phyloP scores from a whole-genome alignment of 2,113 vertebrate genomes.

The Myocastor coypus region DNA sequence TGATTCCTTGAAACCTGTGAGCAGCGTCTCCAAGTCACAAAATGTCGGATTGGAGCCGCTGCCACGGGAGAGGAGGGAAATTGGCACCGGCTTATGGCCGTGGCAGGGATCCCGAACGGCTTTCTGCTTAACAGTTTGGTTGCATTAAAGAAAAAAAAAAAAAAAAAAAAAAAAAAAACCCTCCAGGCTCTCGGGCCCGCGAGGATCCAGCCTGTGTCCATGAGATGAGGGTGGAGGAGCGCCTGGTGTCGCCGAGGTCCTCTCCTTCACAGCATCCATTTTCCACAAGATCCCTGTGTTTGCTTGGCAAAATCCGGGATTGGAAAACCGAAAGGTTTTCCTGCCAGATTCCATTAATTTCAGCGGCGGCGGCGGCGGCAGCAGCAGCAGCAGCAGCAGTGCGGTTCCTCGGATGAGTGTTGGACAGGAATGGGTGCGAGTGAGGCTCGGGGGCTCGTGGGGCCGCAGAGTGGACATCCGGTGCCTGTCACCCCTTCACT shows the following conservation, averaged over 20 bases:
- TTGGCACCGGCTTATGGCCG: conserved; percentile 58
- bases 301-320: conserved; percentile 87
- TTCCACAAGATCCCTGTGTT: conserved; percentile 87
- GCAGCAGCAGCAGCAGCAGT: conserved; percentile 81
- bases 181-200: conserved; percentile 64
- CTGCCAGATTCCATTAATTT: conserved; percentile 89
- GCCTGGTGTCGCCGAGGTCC: conserved; percentile 16
- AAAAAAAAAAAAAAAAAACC: background rate
- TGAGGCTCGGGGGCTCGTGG: conserved; percentile 79
- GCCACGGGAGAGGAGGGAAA: conserved; percentile 42
- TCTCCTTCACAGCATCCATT: conserved; percentile 77
- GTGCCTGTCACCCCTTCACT: conserved; percentile 26
- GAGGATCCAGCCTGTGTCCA: conserved; percentile 38
- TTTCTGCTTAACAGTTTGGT: conserved; percentile 66
- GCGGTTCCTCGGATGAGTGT: conserved; percentile 84
- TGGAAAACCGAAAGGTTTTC: conserved; percentile 88
- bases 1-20: background rate
- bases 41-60: conserved; percentile 68
- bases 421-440: conserved; percentile 83
- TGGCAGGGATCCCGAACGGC: conserved; percentile 73
- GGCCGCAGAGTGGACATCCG: conserved; percentile 79
- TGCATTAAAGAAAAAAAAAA: conserved; percentile 44
- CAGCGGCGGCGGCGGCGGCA: conserved; percentile 71
- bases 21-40: conserved; percentile 68
- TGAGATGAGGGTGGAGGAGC: background rate